Base-by-base conservation (phyloP, 2,797 vertebrate species). In the Vireo griseus region DNA sequence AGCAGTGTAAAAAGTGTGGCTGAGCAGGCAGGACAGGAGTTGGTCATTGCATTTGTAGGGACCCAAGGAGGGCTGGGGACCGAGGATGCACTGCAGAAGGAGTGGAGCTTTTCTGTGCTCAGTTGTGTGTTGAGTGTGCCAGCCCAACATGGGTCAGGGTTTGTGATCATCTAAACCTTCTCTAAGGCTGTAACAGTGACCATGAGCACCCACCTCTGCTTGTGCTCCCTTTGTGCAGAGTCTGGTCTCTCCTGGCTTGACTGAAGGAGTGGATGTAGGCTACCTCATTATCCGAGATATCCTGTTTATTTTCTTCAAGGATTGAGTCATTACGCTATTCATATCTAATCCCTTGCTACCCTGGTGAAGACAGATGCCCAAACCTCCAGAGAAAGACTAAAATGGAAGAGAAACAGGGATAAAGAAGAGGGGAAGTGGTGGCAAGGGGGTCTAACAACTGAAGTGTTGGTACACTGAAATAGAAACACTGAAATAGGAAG, bases 81-180 rank as follows among this genome's bases (percentile, higher is more conserved):
- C 0, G 0, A 14, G 59, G 51, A 5, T 3, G 26, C 66, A 15
- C 42, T 13, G 63, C 4, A 4, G 44, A 9, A 75, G 39, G 63
- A 48, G 9, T 0, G 1, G 50, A 55, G 28, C 39, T 52, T 33
- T 67, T 11, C 50, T 62, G 17, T 25, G 26, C 3, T 31, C 13
- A 21, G 9, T 22, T 24, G 21, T 28, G 40, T 47, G 14, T 40
- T 24, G 26, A 22, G 42, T 35, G 40, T 40, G 1, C 4, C 45
- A 80, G 21, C 52, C 45, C 0, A 0, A 3, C 16, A 0, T 3
- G n/a, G 9, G 12, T 5, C 21, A 44, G 57, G 44, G 44, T 21
- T 65, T 39, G 47, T 87, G 29, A 22, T 51, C 35, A 10, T 37
- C 33, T 35, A 14, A 24, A 44, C 12, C 9, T 76, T 65, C 39